Percentiles rank a stretch among this genome's conserved stretches.
Conservation (phyloP, 2,113 vertebrate genomes). For the Condylura cristata region DNA sequence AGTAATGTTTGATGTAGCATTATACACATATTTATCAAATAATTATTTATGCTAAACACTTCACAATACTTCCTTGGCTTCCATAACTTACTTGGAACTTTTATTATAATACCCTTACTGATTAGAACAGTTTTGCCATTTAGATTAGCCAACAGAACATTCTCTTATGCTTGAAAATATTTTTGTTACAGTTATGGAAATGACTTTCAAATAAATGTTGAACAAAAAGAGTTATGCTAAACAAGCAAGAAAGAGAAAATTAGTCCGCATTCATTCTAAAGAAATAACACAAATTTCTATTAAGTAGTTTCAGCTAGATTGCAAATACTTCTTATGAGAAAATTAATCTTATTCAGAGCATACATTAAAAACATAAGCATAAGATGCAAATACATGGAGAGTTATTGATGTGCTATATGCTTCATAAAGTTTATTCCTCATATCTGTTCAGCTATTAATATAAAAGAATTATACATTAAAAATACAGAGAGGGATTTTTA, state of each 20-base stretch:
- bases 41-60: background rate
- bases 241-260: conserved; percentile 40
- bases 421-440: conserved; percentile 65
- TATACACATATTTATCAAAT: background rate
- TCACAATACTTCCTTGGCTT: background rate
- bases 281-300: conserved; percentile 45
- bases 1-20: background rate
- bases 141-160: background rate
- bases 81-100: background rate
- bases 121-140: background rate
- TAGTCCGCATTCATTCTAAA: conserved; percentile 32
- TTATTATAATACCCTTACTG: background rate
- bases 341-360: conserved; percentile 42
- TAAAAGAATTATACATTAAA: conserved; percentile 51
- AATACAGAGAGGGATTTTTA: conserved; percentile 43
- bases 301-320: conserved; percentile 45
- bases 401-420: conserved; percentile 50
- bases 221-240: conserved; percentile 28
- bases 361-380: conserved; percentile 54
- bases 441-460: conserved; percentile 60
- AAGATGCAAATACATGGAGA: conserved; percentile 28
- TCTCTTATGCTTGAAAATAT: conserved; percentile 29
- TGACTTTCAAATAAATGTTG: conserved; percentile 36
- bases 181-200: background rate
- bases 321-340: conserved; percentile 34